These are phyloP conservation scores for Gymnothorax reevesii DNA, from an alignment of 2,797 vertebrate genomes.

Conservation along the genomic window DNA sequence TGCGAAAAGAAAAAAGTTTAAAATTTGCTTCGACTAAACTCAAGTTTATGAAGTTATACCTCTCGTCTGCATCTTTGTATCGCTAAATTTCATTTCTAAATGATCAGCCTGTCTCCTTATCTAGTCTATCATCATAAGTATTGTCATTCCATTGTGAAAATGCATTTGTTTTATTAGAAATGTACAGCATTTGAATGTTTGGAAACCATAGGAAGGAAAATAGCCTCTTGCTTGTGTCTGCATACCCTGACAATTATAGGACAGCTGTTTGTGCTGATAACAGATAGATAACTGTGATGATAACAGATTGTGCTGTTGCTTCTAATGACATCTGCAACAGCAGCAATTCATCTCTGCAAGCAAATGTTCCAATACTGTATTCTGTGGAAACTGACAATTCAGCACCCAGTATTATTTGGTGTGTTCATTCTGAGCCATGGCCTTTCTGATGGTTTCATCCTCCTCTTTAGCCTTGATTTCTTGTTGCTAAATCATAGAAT, in stretches of 20 bases:
- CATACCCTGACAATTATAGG: background rate
- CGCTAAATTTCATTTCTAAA: background rate
- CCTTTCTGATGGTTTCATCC: background rate
- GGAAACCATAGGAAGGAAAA: background rate
- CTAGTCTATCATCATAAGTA: slow-evolving; percentile 1
- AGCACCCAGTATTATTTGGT: background rate
- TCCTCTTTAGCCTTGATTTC: background rate
- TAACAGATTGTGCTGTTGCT: background rate
- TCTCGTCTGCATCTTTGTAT: background rate
- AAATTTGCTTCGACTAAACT: background rate
- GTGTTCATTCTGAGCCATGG: background rate
- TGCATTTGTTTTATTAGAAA: slow-evolving; percentile 13
- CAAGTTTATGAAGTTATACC: background rate
- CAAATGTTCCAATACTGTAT: background rate
- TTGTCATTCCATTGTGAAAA: slow-evolving; percentile 8
- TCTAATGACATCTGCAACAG: slow-evolving; percentile 5
- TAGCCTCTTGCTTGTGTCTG: slow-evolving; percentile 18
- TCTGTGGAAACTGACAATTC: background rate
- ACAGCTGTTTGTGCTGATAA: background rate
- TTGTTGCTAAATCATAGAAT: background rate
- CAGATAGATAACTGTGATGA: background rate
- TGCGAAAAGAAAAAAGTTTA: background rate
- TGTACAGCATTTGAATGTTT: background rate
- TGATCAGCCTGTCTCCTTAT: background rate
- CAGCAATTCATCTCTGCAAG: background rate